Base-by-base conservation (phyloP, 2,888 invertebrate species). In the Macrostomum cliftonense region DNA sequence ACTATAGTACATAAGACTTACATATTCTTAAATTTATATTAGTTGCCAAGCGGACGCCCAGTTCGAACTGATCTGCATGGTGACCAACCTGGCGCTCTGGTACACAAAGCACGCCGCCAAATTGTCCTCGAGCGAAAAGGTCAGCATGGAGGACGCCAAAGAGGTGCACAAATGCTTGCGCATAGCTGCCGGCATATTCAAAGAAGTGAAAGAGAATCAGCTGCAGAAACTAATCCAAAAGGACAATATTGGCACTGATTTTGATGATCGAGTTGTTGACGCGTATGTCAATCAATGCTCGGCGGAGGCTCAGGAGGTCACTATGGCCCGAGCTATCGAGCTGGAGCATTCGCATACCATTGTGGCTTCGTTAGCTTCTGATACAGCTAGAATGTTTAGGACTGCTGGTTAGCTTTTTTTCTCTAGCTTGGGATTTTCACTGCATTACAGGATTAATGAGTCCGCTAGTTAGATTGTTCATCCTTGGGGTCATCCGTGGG, bases 261-360 rank as follows among this genome's bases (percentile, higher is more conserved):
- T 76, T 51, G 78, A 78, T 61, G 69, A 73, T 12, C 64, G 75
- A 37, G 71, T 78, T 17, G 61, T 77, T 54, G 74, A 73, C 53
- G 77, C 77, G 14, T 79, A 78, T 61, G 68, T 77, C 17, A 70
- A 74, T 59, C 78, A 78, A 61, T 77, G 76, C 59, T 77, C 76
- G 19, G 78, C 77, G 20, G 78, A 78, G 65, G 78, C 78, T 12
- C 78, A 78, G 62, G 78, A 79, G 73, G 73, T 79, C 38, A 77
- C 78, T 14, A 73, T 79, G 44, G 78, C 77, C 1, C 64, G 78
- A 61, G 78, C 78, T 12, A 74, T 79, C 7, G 78, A 78, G 56
- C 60, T 78, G 58, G 77, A 77, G 55, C 78, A 79, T 59, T 73
- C 74, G 49, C 63, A 76, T 2, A 71, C 71, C 50, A 64, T 78